Conservation (phyloP, 2,113 vertebrate genomes). For the Chamaea fasciata region DNA sequence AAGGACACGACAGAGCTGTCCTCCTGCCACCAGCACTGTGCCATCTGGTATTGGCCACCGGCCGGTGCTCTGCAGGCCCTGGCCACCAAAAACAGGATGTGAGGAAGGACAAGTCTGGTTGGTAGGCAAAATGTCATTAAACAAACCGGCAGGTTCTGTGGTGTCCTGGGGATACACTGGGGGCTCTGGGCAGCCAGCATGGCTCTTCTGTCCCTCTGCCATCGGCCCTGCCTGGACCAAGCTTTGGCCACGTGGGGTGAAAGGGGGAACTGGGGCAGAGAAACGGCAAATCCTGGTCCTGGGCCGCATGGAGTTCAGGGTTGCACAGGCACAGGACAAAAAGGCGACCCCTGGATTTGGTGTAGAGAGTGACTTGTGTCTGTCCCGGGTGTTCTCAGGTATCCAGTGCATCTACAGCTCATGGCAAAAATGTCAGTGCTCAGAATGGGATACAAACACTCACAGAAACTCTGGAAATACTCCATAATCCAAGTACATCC, state of each 20-base stretch:
- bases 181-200: rapidly evolving
- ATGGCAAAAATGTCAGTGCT: rapidly evolving
- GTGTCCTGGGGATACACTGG: neutral
- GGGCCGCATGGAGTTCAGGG: neutral
- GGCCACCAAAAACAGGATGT: neutral
- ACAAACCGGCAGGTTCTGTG: neutral
- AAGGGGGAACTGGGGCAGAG: neutral
- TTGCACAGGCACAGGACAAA: neutral
- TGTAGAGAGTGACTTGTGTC: neutral
- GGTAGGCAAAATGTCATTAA: neutral
- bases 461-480: neutral
- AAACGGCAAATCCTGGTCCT: neutral
- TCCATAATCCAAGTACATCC: neutral
- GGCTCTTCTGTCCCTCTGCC: neutral
- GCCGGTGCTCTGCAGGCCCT: neutral
- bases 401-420: neutral
- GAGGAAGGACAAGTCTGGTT: neutral
- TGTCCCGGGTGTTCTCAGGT: neutral
- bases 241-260: neutral
- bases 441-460: neutral
- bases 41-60: neutral
- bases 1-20: neutral
- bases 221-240: neutral
- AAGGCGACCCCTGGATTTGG: neutral
- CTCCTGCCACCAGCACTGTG: neutral